These are phyloP conservation scores for Peromyscus maniculatus DNA, from an alignment of 2,113 vertebrate genomes.

Conservation along the genomic window DNA sequence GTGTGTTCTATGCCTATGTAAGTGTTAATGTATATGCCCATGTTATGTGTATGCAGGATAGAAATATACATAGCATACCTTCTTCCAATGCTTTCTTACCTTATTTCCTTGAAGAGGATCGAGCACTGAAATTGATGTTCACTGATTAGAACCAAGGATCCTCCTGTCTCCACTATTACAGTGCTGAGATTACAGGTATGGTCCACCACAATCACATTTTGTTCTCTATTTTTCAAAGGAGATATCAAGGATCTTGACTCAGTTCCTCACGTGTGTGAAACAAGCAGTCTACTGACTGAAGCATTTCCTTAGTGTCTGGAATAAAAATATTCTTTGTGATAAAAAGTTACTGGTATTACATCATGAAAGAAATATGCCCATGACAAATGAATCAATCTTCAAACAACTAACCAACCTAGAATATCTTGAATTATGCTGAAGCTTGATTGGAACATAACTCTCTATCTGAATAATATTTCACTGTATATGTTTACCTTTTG, in stretches of 20 bases:
- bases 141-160: neutral
- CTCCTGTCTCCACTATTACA: neutral
- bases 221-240: neutral
- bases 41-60: neutral
- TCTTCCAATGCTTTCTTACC: neutral
- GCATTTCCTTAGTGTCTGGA: neutral
- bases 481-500: neutral
- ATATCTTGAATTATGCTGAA: constrained; percentile 4
- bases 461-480: neutral
- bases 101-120: neutral
- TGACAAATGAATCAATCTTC: neutral
- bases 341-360: neutral
- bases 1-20: neutral
- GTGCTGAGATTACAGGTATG: neutral
- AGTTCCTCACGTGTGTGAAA: neutral
- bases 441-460: neutral
- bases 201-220: neutral
- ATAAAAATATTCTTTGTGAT: neutral
- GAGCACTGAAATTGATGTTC: neutral
- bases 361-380: neutral
- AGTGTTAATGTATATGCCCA: neutral
- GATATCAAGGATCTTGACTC: neutral
- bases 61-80: neutral
- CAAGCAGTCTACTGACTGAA: neutral
- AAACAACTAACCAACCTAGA: neutral